Evolutionary conservation across 1,140 invertebrate genomes (phyloP), one percentile per base, ranked within the genome.

Genomic region (Meteorus sp.): DNA sequence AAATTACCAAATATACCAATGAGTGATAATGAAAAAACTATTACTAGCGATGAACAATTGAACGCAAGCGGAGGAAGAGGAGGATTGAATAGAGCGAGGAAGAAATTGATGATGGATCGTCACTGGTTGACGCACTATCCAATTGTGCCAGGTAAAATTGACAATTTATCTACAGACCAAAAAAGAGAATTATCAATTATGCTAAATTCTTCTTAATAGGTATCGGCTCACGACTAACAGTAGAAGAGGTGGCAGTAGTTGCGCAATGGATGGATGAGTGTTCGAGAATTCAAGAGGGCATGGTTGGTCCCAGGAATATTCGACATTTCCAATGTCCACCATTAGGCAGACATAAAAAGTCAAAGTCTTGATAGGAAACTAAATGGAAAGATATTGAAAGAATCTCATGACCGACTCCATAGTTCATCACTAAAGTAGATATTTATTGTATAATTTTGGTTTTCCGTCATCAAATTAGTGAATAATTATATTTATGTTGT

Each of bases 241-340:
- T 71, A 1, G 70, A 76, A 9, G 69, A 75, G 65, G 63, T 80
- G 13, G 68, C 71, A 0, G 70, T 56, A 1, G 75, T 80, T 0
- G 71, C 68, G 0, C 62, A 75, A 6, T 80, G 78, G 78, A 65
- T 80, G 64, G 71, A 63, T 0, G 76, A 80, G 35, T 80, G 78
- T 29, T 71, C 77, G 0, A 73, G 64, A 54, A 64, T 75, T 29
- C 78, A 80, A 37, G 69, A 72, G 23, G 77, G 77, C 1, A 75
- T 80, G 74, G 67, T 80, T 15, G 78, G 77, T 1, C 76, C 78
- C 3, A 67, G 78, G 53, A 80, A 80, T 64, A 61, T 80, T 2
- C 67, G 78, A 2, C 78, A 80, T 31, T 64, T 71, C 5, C 68
- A 77, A 2, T 80, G 78, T 62, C 78, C 78, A 8, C 62, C 72